A percentile compares a stretch with the other conserved stretches of the same genome.
These are phyloP conservation scores for Zaprionus lineosus DNA, from an alignment of 2,888 invertebrate species.

Conservation along the genomic window DNA sequence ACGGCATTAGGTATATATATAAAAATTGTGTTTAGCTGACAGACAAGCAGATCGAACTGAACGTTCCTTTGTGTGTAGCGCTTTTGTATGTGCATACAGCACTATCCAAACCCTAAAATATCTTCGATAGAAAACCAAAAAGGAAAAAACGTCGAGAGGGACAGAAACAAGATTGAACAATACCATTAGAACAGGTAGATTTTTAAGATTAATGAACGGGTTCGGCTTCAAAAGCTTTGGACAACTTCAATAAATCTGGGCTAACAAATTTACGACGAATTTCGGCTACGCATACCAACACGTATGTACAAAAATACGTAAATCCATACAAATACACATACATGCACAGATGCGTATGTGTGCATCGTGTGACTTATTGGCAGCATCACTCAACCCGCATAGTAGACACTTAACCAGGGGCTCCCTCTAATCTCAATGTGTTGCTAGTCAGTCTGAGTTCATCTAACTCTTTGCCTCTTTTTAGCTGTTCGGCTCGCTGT, in stretches of 20 bases:
- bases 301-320: constrained; percentile 2
- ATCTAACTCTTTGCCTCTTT: too few relatives aligned
- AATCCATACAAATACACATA: constrained; percentile 5
- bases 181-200: constrained; percentile 68
- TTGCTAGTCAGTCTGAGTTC: not conserved
- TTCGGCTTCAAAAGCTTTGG: constrained; percentile 52
- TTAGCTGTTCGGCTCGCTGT: too few relatives aligned
- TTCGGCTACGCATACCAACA: constrained; percentile 19
- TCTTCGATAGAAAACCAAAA: constrained; percentile 31
- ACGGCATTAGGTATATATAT: constrained; percentile 21
- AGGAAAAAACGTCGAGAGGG: constrained; percentile 15
- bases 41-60: constrained; percentile 2
- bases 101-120: constrained; percentile 20
- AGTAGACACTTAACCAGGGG: not conserved
- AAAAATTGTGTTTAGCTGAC: constrained; percentile 4
- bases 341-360: not conserved
- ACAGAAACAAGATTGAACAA: constrained; percentile 46
- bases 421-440: not conserved
- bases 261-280: constrained; percentile 58
- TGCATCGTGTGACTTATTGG: not conserved
- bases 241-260: constrained; percentile 43
- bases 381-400: constrained; percentile 19
- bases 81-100: constrained; percentile 7
- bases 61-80: constrained; percentile 11
- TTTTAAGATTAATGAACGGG: constrained; percentile 73